phyloP scores from a whole-genome alignment of 1,140 invertebrate genomes.

The Orchesella cincta region DNA sequence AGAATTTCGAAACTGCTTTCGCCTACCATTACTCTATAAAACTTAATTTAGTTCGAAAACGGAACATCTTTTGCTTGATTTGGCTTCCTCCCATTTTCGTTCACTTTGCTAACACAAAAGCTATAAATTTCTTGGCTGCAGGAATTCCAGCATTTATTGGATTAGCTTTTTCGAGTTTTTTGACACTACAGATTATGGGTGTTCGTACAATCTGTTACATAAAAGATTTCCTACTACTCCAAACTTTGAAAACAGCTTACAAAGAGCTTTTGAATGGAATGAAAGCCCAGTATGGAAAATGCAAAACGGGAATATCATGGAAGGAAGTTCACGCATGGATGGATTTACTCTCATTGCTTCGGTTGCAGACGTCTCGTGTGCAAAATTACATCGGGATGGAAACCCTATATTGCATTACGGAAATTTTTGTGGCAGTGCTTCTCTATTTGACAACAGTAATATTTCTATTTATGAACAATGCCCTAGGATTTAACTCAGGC shows the following conservation, averaged over 20 bases:
- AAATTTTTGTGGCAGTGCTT: not conserved
- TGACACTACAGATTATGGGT: not conserved
- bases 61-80: not conserved
- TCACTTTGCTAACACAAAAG: not conserved
- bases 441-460: not conserved
- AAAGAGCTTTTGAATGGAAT: not conserved
- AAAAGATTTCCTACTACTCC: not conserved
- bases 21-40: not conserved
- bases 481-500: not conserved
- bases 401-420: not conserved
- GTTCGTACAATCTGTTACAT: not conserved
- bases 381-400: not conserved
- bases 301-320: not conserved
- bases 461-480: slow-evolving; percentile 11
- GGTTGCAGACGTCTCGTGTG: not conserved
- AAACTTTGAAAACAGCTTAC: not conserved
- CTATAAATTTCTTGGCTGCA: not conserved
- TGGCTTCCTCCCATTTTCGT: not conserved
- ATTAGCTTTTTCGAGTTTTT: not conserved
- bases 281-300: not conserved
- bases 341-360: not conserved
- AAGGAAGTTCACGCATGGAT: not conserved
- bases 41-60: not conserved
- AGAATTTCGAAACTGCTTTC: not conserved
- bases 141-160: not conserved